Conservation (phyloP, 2,113 vertebrate genomes). For the Tinamus guttatus region DNA sequence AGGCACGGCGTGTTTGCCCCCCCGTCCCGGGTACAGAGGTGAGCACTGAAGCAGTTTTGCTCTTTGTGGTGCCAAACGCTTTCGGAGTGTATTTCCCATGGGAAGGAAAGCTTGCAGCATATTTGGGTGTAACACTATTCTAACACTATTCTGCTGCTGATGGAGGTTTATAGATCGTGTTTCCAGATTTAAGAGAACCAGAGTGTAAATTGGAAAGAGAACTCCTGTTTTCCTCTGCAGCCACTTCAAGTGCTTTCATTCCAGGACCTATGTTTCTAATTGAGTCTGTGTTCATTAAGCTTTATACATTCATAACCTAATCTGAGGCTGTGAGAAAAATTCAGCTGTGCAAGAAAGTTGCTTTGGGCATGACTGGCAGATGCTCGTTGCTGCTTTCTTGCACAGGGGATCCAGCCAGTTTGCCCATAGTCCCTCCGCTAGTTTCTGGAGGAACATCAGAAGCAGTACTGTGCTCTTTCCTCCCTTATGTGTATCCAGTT, state of each 20-base stretch:
- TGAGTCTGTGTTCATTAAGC: neutral
- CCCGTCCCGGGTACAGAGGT: slow-evolving; percentile 94
- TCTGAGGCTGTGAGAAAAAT: neutral
- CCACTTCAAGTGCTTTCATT: neutral
- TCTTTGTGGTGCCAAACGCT: neutral
- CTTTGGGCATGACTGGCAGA: neutral
- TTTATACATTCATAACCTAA: neutral
- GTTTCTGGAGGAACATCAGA: neutral
- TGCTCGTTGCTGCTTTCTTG: neutral
- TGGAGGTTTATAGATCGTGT: neutral
- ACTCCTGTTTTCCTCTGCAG: neutral
- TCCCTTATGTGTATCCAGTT: neutral
- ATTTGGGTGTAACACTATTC: neutral
- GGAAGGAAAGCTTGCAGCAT: neutral
- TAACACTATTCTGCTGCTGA: slow-evolving; percentile 51
- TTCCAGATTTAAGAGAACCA: neutral
- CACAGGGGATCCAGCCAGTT: neutral
- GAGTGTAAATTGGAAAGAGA: neutral
- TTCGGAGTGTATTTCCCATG: neutral
- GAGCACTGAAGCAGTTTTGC: slow-evolving; percentile 15
- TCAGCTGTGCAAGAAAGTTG: neutral
- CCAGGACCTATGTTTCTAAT: neutral
- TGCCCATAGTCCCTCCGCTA: neutral
- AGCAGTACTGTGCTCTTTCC: neutral
- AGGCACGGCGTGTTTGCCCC: slow-evolving; percentile 96